These are phyloP conservation scores for Dendrolimus kikuchii DNA, from an alignment of 1,140 invertebrate species.

Conservation along the genomic window DNA sequence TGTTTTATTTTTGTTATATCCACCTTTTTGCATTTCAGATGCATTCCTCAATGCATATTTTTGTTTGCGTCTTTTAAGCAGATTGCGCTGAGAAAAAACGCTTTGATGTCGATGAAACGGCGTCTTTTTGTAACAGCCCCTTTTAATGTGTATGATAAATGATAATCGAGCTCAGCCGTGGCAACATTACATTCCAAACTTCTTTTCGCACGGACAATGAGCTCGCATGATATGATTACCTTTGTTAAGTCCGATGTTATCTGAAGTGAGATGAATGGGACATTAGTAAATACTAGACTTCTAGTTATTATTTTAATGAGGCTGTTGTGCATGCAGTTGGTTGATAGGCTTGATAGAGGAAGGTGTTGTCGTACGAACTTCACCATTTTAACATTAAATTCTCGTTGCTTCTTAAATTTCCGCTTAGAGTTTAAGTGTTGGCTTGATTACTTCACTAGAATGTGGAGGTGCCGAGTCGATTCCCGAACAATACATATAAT, in stretches of 20 bases:
- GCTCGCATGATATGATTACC: slow-evolving; percentile 12
- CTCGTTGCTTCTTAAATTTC: no score
- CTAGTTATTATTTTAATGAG: slow-evolving; percentile 5
- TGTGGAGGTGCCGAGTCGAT: no score
- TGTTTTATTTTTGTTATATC: slow-evolving; percentile 58
- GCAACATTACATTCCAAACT: slow-evolving; percentile 8
- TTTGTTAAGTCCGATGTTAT: slow-evolving; percentile 19
- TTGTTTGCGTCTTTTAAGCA: slow-evolving; percentile 42
- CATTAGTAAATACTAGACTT: slow-evolving; percentile 22
- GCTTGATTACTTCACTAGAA: slow-evolving; percentile 10
- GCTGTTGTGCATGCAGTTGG: slow-evolving; percentile 32
- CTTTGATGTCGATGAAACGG: slow-evolving; percentile 36
- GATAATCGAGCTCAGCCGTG: slow-evolving; percentile 4
- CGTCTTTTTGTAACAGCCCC: slow-evolving; percentile 15
- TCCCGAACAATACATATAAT: no score
- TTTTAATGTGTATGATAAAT: slow-evolving; percentile 10
- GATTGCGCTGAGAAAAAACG: slow-evolving; percentile 25
- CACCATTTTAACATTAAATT: no score
- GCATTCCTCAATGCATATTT: slow-evolving; percentile 46
- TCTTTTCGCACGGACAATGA: slow-evolving; percentile 4
- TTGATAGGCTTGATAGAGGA: slow-evolving; percentile 33
- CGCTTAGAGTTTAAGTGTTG: no score
- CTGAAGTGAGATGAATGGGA: slow-evolving; percentile 21
- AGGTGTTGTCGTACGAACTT: slow-evolving; percentile 40
- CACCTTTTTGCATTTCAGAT: slow-evolving; percentile 40